Conservation (phyloP, 2,113 vertebrate species). For the Arenaria interpres region DNA sequence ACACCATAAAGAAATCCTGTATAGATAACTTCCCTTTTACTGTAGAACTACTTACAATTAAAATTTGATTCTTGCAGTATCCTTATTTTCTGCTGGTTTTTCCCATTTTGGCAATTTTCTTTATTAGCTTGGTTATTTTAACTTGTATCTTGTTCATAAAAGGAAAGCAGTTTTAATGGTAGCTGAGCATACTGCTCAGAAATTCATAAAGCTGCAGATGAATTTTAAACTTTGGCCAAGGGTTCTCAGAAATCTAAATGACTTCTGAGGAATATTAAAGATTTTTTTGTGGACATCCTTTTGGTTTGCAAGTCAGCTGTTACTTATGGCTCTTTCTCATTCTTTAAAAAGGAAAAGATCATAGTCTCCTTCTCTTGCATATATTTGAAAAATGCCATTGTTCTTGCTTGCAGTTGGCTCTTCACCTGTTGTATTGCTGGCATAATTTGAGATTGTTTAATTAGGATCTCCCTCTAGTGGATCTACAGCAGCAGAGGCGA, state of each 20-base stretch:
- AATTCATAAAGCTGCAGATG: neutral
- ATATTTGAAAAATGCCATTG: neutral
- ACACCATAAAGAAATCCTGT: neutral
- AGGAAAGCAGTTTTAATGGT: neutral
- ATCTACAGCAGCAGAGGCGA: neutral
- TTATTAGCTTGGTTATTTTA: neutral
- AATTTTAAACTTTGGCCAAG: neutral
- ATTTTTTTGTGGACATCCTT: neutral
- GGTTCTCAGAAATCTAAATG: neutral
- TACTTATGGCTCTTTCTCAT: neutral
- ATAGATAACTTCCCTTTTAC: neutral
- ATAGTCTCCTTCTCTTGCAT: neutral
- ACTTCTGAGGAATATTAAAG: neutral
- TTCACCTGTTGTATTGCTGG: neutral
- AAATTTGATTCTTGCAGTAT: neutral
- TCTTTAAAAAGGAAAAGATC: neutral
- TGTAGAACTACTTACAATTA: neutral
- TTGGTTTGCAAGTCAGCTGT: neutral
- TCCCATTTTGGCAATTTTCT: neutral
- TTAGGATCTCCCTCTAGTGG: slow-evolving; percentile 57
- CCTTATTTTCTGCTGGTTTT: neutral
- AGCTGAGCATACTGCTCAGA: neutral
- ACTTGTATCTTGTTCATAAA: neutral
- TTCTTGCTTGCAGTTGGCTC: neutral
- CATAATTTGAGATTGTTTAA: neutral